These are phyloP conservation scores for Drosophila malerkotliana DNA, from an alignment of 1,140 invertebrate genomes.

Conservation along the genomic window DNA sequence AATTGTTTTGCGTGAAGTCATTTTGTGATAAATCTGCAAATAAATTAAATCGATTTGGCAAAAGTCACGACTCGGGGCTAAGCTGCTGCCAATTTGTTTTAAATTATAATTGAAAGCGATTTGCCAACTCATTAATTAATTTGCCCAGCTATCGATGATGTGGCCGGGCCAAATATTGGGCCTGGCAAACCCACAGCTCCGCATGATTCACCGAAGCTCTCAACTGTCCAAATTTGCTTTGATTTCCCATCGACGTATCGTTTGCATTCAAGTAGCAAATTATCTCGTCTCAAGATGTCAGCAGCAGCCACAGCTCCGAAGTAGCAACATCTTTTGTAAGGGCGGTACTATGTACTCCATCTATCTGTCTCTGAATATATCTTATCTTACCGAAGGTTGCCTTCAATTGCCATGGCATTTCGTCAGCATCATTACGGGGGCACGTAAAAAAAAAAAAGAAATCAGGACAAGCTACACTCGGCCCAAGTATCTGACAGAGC, in stretches of 20 bases:
- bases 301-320: conserved; percentile 25
- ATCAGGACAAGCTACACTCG: conserved; percentile 40
- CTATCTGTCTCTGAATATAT: conserved; percentile 44
- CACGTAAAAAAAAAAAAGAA: conserved; percentile 30
- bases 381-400: conserved; percentile 34
- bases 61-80: conserved; percentile 65
- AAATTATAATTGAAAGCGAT: conserved; percentile 49
- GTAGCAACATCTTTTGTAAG: conserved; percentile 57
- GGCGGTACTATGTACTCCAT: conserved; percentile 39
- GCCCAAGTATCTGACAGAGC: conserved; percentile 6
- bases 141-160: conserved; percentile 43
- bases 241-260: conserved; percentile 44
- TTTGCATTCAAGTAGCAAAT: conserved; percentile 74
- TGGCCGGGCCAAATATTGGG: conserved; percentile 28
- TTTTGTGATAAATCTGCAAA: conserved; percentile 47
- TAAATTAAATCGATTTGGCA: conserved; percentile 59
- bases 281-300: conserved; percentile 81
- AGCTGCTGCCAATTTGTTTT: conserved; percentile 38
- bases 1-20: conserved; percentile 15
- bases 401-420: conserved; percentile 56
- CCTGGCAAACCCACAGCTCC: conserved; percentile 24
- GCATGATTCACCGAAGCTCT: conserved; percentile 25
- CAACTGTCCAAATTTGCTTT: conserved; percentile 43
- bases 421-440: conserved; percentile 54
- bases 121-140: conserved; percentile 58